Percentiles rank a stretch among this genome's conserved stretches.
Conservation (phyloP, 2,888 invertebrate genomes). For the Gastrophysa polygoni region DNA sequence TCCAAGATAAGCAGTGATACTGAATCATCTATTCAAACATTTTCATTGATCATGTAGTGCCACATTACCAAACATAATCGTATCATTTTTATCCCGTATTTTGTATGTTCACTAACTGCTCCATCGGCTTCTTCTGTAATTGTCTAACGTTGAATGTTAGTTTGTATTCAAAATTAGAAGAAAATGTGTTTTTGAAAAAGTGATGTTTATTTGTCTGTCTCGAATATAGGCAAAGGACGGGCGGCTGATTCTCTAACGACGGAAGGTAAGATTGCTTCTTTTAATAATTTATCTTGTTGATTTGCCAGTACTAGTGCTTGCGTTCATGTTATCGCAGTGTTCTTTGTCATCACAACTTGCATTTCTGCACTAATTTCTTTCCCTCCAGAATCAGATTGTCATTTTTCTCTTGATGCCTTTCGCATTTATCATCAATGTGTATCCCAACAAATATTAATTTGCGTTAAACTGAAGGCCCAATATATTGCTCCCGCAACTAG, state of each 20-base stretch:
- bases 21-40: too few relatives aligned
- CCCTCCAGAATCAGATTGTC: too few relatives aligned
- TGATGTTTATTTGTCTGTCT: slow-evolving; percentile 55
- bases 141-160: neutral
- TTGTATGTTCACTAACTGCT: neutral
- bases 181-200: slow-evolving; percentile 40
- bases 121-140: neutral
- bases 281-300: slow-evolving; percentile 24
- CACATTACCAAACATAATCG: too few relatives aligned
- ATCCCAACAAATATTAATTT: too few relatives aligned
- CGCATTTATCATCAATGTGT: too few relatives aligned
- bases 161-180: slow-evolving; percentile 6
- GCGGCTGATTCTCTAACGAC: slow-evolving; percentile 72
- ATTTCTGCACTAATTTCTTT: neutral
- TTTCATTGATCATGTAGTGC: too few relatives aligned
- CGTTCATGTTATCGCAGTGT: neutral
- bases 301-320: slow-evolving; percentile 33
- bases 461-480: too few relatives aligned
- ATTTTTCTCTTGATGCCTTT: too few relatives aligned
- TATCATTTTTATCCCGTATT: neutral
- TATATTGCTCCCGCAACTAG: too few relatives aligned
- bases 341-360: slow-evolving; percentile 9
- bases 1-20: too few relatives aligned
- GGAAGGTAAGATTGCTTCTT: slow-evolving; percentile 66
- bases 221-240: slow-evolving; percentile 70